phyloP scores from a whole-genome alignment of 37 sponge, comb jelly and placozoan genomes.

The Tethya wilhelma region DNA sequence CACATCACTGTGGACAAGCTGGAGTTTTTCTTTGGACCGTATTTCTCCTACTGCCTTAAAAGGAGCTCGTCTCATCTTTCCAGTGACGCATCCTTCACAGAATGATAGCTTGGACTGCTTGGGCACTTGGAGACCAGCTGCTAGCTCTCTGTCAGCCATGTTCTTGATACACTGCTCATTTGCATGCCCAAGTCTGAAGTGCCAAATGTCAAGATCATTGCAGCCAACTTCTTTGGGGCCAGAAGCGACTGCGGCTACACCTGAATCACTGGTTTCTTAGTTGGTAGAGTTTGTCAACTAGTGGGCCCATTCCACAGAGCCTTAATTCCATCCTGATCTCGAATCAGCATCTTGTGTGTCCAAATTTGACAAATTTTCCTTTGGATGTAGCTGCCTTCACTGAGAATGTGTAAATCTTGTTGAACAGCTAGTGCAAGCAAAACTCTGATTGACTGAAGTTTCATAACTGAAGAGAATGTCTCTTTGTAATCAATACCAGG shows the following conservation, averaged over 20 bases:
- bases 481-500: no score
- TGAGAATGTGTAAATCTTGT: no score
- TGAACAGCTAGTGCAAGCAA: no score
- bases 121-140: constrained; percentile 26
- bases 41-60: constrained; percentile 57
- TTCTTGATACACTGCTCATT: constrained; percentile 25
- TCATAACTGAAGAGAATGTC: no score
- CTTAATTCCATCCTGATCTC: no score
- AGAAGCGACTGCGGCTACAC: no score
- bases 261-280: constrained; percentile 2
- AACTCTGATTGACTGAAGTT: no score
- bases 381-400: no score
- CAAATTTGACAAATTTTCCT: no score
- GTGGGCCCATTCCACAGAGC: no score
- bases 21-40: constrained; percentile 38
- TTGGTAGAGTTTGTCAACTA: background rate
- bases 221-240: no score
- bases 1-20: constrained; percentile 61
- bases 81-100: constrained; percentile 63
- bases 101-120: constrained; percentile 23
- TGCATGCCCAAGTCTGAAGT: constrained; percentile 54
- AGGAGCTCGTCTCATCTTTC: constrained; percentile 46
- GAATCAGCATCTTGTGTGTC: background rate
- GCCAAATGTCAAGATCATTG: no score
- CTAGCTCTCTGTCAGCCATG: background rate